A percentile compares a stretch with the other conserved stretches of the same genome.
phyloP scores from a whole-genome alignment of 2,113 vertebrate species.

The Apodemus sylvaticus region DNA sequence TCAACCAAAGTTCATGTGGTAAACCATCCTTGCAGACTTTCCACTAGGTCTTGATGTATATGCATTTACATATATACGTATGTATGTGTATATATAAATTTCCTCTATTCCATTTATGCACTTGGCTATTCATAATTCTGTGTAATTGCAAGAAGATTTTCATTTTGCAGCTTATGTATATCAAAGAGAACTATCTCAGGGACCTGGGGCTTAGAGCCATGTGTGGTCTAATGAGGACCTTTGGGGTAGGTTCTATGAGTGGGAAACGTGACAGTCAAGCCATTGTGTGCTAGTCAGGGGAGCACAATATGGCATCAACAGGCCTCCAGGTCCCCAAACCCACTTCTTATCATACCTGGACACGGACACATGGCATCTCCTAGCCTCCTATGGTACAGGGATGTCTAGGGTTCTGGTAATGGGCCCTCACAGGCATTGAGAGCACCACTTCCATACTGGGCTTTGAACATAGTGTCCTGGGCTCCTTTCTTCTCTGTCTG shows the following conservation, averaged over 20 bases:
- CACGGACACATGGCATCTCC: not conserved
- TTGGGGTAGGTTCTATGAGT: not conserved
- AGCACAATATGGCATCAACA: not conserved
- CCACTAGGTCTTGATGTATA: too few relatives aligned
- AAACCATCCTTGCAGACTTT: not conserved
- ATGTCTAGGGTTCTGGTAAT: not conserved
- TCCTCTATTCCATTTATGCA: not conserved
- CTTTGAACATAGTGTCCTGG: not conserved
- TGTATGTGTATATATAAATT: too few relatives aligned
- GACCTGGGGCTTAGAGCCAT: not conserved
- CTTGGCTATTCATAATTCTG: not conserved
- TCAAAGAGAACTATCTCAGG: not conserved
- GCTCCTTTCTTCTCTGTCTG: not conserved
- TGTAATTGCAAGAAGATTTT: not conserved
- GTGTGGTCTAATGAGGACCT: not conserved
- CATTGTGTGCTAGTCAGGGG: not conserved
- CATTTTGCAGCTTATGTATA: not conserved
- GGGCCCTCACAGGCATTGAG: not conserved
- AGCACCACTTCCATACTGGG: not conserved
- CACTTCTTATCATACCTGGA: not conserved
- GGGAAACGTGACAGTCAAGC: not conserved
- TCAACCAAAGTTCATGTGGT: not conserved
- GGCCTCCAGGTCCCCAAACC: not conserved
- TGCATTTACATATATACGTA: too few relatives aligned
- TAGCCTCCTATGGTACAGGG: not conserved